These are phyloP conservation scores for Cepaea hortensis DNA, from an alignment of 2,888 invertebrate species.

Conservation along the genomic window DNA sequence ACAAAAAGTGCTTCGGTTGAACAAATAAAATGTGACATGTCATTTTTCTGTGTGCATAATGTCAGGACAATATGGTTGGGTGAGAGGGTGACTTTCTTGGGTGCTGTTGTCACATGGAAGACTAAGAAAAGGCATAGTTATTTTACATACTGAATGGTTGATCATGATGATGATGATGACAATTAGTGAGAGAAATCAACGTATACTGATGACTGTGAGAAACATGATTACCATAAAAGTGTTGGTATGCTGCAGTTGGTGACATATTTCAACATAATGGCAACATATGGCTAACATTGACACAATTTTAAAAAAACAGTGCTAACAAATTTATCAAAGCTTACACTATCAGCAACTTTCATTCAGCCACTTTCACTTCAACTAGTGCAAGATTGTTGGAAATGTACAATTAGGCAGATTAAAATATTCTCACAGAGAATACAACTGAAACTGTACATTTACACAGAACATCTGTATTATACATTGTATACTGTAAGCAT, in stretches of 20 bases:
- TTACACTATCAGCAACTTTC: too few relatives aligned
- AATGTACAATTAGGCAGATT: too few relatives aligned
- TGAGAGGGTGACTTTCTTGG: not conserved
- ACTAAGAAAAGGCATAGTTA: conserved; percentile 35
- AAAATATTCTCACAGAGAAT: too few relatives aligned
- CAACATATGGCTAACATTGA: not conserved
- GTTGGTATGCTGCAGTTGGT: conserved; percentile 19
- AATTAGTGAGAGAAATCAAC: not conserved
- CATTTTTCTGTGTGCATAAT: conserved; percentile 11
- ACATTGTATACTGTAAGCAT: too few relatives aligned
- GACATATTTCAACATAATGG: conserved; percentile 14
- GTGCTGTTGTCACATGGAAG: conserved; percentile 25
- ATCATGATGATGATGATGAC: not conserved
- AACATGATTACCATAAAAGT: not conserved
- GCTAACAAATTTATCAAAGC: not conserved
- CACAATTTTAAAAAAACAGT: not conserved
- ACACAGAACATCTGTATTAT: too few relatives aligned
- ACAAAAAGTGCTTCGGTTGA: not conserved
- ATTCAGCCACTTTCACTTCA: too few relatives aligned
- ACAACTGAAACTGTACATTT: too few relatives aligned
- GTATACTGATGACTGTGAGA: not conserved
- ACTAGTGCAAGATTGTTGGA: too few relatives aligned
- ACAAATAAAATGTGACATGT: not conserved
- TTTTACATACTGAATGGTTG: conserved; percentile 2
- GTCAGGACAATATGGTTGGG: not conserved